Evolutionary conservation across 2,797 vertebrate species (phyloP).

Genomic region (Tenualosa ilisha): DNA sequence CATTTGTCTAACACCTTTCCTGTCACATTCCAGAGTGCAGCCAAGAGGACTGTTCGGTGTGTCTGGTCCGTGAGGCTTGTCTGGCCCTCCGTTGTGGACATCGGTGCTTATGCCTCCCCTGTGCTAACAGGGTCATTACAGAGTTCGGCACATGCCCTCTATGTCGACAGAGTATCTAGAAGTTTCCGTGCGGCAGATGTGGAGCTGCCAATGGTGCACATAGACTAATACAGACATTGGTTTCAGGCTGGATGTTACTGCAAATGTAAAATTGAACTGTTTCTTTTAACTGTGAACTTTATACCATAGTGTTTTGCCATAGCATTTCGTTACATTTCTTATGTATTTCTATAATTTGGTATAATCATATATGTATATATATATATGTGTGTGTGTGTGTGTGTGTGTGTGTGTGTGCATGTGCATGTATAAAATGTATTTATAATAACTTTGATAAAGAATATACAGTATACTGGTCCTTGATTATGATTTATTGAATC

Average conservation of each 20-base stretch:
- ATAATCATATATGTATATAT: too few relatives aligned
- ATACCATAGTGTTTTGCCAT: too few relatives aligned
- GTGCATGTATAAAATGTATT: too few relatives aligned
- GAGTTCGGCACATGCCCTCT: conserved; percentile 55
- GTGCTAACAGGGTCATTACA: conserved; percentile 48
- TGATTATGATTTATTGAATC: too few relatives aligned
- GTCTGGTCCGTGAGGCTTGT: conserved; percentile 35
- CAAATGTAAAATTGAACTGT: too few relatives aligned
- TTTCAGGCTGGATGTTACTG: not conserved
- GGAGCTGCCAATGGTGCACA: not conserved
- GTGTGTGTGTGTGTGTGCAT: too few relatives aligned
- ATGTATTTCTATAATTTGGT: too few relatives aligned
- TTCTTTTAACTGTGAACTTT: too few relatives aligned
- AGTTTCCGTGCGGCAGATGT: not conserved
- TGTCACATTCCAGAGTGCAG: conserved; percentile 39
- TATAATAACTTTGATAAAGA: too few relatives aligned
- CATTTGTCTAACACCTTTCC: not conserved
- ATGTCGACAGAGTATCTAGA: conserved; percentile 46
- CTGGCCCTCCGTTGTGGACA: conserved; percentile 58
- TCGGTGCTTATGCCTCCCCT: conserved; percentile 54
- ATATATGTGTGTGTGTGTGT: too few relatives aligned
- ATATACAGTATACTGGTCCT: too few relatives aligned
- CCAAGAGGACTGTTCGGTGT: conserved; percentile 49
- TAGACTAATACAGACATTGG: not conserved
- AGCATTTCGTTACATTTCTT: too few relatives aligned